Evolutionary conservation across 2,797 vertebrate species (phyloP).

Genomic region (Erethizon dorsatum): DNA sequence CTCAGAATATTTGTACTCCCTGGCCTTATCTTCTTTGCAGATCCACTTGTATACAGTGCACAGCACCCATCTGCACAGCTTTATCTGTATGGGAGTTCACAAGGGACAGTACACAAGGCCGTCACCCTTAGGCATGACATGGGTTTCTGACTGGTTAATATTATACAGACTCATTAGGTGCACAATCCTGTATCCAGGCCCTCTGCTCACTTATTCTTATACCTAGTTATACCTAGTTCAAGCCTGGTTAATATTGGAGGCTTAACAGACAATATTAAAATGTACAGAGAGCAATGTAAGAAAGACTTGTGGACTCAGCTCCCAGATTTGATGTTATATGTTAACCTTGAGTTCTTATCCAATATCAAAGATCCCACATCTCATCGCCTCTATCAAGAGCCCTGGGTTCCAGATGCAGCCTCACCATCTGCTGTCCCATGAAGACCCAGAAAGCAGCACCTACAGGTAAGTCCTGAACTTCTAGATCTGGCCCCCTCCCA

Average conservation of each 20-base stretch:
- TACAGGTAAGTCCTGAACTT: neutral
- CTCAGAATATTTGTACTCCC: neutral
- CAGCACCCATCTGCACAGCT: neutral
- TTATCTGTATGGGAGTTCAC: neutral
- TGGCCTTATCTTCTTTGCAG: neutral
- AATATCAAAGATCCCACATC: neutral
- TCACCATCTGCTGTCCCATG: neutral
- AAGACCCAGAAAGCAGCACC: neutral
- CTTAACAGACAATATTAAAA: neutral
- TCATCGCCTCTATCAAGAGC: neutral
- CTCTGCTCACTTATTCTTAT: neutral
- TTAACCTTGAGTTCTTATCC: neutral
- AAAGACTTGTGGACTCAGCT: neutral
- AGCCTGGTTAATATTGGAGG: too few relatives aligned
- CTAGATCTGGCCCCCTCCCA: neutral
- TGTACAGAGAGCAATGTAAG: neutral
- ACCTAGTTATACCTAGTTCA: too few relatives aligned
- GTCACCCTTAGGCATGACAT: neutral
- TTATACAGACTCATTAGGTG: neutral
- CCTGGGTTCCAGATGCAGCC: neutral
- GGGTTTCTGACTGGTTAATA: neutral
- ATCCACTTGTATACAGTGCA: neutral
- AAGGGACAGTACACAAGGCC: neutral
- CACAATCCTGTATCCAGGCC: neutral
- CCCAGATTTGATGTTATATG: neutral